A percentile compares a stretch with the other conserved stretches of the same genome.
phyloP scores from a whole-genome alignment of 2,888 invertebrate genomes.

The Epinotia brunnichana region DNA sequence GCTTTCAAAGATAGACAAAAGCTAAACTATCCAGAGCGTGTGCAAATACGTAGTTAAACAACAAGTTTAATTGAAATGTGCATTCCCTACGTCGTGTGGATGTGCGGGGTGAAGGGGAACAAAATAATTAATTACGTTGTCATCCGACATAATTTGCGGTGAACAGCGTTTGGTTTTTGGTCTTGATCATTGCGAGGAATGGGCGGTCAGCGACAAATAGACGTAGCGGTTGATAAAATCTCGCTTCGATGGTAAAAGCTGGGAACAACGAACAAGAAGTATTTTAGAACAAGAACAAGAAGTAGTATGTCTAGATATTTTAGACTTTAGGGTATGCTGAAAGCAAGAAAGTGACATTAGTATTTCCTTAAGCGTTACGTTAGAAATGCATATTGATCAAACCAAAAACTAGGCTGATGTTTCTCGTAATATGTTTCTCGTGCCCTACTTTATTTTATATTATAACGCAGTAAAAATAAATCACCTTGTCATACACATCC shows the following conservation, averaged over 20 bases:
- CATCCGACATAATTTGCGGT: constrained; percentile 51
- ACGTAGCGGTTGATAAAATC: constrained; percentile 49
- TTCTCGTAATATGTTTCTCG: background rate
- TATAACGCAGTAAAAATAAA: background rate
- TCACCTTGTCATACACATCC: background rate
- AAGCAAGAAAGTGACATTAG: background rate
- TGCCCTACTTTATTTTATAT: background rate
- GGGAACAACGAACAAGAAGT: constrained; percentile 46
- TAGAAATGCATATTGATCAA: background rate
- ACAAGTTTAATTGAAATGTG: constrained; percentile 37
- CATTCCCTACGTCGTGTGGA: constrained; percentile 15
- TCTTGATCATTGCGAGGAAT: constrained; percentile 53
- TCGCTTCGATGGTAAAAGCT: constrained; percentile 51
- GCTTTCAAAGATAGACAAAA: constrained; percentile 26
- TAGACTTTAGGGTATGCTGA: background rate
- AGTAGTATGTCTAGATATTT: background rate
- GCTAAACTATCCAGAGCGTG: constrained; percentile 17
- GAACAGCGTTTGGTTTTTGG: constrained; percentile 52
- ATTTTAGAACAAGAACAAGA: constrained; percentile 40
- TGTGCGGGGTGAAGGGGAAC: constrained; percentile 2
- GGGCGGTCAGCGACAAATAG: constrained; percentile 55
- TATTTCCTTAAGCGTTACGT: background rate
- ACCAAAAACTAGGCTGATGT: background rate
- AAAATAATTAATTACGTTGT: constrained; percentile 33
- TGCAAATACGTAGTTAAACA: constrained; percentile 34